These are phyloP conservation scores for Lithophane leautieri DNA, from an alignment of 2,888 invertebrate genomes.

Conservation along the genomic window DNA sequence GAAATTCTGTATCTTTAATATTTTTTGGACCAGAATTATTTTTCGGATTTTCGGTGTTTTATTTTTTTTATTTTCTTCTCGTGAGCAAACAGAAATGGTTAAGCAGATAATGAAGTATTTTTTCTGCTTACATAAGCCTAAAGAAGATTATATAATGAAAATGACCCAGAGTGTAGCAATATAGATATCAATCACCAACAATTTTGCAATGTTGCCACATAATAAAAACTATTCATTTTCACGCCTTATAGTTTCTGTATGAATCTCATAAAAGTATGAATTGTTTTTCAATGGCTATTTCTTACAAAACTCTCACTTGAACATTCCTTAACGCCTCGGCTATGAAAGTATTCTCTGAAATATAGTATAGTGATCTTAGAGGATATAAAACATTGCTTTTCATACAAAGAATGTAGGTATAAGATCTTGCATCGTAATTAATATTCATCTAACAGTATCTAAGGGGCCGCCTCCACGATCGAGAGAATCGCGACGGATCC, in stretches of 20 bases:
- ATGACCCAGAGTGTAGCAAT: too few species aligned
- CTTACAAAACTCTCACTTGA: slow-evolving; percentile 6
- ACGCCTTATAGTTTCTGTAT: background rate
- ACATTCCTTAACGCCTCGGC: slow-evolving; percentile 39
- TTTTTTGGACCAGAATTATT: too few species aligned
- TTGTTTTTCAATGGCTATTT: background rate
- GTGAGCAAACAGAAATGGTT: too few species aligned
- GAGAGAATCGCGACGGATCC: too few species aligned
- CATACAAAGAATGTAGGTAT: slow-evolving; percentile 3
- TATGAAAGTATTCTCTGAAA: slow-evolving; percentile 9
- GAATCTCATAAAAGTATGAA: slow-evolving; percentile 4
- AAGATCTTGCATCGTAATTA: background rate
- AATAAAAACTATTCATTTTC: background rate
- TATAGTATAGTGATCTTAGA: background rate
- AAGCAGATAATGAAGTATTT: too few species aligned
- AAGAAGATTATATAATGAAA: too few species aligned
- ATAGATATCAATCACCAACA: background rate
- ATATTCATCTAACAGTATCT: background rate
- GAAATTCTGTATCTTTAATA: too few species aligned
- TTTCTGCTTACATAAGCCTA: too few species aligned
- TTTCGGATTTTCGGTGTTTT: too few species aligned
- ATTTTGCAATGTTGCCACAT: background rate
- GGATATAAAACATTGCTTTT: background rate
- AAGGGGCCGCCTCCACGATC: too few species aligned
- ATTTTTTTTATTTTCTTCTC: too few species aligned